Base-by-base conservation (phyloP, 2,888 invertebrate species). In the Lasius fuliginosus region DNA sequence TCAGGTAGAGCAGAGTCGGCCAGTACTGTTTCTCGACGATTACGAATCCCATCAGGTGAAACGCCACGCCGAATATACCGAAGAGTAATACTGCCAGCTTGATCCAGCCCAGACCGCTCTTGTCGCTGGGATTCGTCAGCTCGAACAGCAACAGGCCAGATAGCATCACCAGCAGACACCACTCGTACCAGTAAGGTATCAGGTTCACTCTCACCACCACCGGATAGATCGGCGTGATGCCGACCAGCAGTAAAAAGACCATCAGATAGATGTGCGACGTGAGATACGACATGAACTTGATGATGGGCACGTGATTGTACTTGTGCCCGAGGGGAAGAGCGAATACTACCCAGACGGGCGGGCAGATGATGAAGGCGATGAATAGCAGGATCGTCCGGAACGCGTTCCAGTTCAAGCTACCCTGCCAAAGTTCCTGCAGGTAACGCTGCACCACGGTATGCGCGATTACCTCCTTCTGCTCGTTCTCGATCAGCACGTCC, bases 271-370 rank as follows among this genome's bases (percentile, higher is more conserved):
- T 97, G 95, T 99, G 99, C 9, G 99, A 99, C 36, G 99, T 99
- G 92, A 99, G 96, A 95, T 99, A 99, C 65, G 99, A 99, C 98
- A 99, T 99, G 95, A 99, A 99, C 96, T 99, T 99, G 94, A 99
- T 99, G 94, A 99, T 99, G 84, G 99, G 99, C 93, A 99, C 98
- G 96, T 99, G 98, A 96, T 99, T 98, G 96, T 98, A 99, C 95
- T 98, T 98, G 96, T 99, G 99, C 62, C 98, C 98, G 94, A 99
- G 95, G 75, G 99, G 99, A 94, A 99, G 97, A 87, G 99, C 99
- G 95, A 99, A 98, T 73, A 98, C 97, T 90, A 99, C 96, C 99
- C 99, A 99, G 49, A 99, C 97, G 8, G 99, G 98, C 58, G 99
- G 99, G 94, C 98, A 98, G 79, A 99, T 95, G 93, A 99, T 97